Evolutionary conservation across 2,888 invertebrate species (phyloP).

Genomic region (Hymenopus coronatus): DNA sequence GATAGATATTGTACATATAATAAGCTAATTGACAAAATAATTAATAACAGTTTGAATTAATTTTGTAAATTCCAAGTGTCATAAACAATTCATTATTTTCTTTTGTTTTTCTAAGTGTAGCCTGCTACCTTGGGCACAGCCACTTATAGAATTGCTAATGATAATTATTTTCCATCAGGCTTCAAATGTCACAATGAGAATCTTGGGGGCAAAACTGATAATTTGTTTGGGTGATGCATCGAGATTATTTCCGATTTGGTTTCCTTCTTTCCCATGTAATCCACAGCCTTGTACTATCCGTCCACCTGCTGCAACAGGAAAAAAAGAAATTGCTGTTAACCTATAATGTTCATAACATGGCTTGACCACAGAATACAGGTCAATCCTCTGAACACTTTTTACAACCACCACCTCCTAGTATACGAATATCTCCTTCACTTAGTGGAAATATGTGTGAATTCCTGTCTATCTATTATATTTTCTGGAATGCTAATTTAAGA

Average conservation of each 20-base stretch:
- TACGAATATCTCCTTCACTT: background rate
- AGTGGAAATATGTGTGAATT: background rate
- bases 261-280: background rate
- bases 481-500: slow-evolving; percentile 15
- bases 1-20: background rate
- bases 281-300: background rate
- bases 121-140: slow-evolving; percentile 16
- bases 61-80: slow-evolving; percentile 19
- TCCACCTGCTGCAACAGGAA: background rate
- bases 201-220: background rate
- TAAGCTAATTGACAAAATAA: background rate
- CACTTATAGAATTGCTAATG: background rate
- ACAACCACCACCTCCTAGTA: background rate
- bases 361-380: background rate
- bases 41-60: background rate
- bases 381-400: background rate
- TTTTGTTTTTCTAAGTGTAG: slow-evolving; percentile 21
- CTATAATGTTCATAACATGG: background rate
- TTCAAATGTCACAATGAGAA: background rate
- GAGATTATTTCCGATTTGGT: background rate
- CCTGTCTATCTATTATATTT: background rate
- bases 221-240: background rate
- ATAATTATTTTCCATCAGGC: slow-evolving; percentile 1
- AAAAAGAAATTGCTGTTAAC: background rate
- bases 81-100: slow-evolving; percentile 25